phyloP scores from a whole-genome alignment of 1,140 invertebrate genomes.

The Psix sp. region DNA sequence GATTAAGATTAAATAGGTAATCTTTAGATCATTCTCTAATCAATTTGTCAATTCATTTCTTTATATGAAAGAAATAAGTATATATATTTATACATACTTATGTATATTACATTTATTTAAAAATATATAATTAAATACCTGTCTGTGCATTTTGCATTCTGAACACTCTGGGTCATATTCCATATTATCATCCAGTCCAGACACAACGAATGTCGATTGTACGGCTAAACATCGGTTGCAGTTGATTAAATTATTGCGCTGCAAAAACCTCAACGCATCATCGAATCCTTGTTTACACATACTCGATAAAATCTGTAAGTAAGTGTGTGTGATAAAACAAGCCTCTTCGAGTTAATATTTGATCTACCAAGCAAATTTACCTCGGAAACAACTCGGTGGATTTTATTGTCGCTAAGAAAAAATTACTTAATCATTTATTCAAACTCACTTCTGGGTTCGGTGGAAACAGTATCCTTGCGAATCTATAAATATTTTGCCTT shows the following conservation, averaged over 20 bases:
- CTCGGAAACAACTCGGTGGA: background rate
- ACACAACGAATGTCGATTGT: slow-evolving; percentile 87
- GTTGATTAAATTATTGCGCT: slow-evolving; percentile 92
- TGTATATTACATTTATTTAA: background rate
- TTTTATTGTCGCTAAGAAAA: no score
- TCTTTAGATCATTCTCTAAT: no score
- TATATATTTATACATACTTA: slow-evolving; percentile 8
- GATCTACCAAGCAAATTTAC: background rate
- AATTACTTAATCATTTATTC: background rate
- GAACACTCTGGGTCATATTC: slow-evolving; percentile 89
- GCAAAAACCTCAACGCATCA: slow-evolving; percentile 94
- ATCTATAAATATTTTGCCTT: slow-evolving; percentile 93
- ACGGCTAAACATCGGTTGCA: slow-evolving; percentile 90
- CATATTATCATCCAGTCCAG: slow-evolving; percentile 83
- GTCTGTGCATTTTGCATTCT: slow-evolving; percentile 89
- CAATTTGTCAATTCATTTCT: no score
- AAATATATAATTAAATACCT: slow-evolving; percentile 76
- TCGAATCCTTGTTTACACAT: slow-evolving; percentile 99
- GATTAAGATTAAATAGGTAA: no score
- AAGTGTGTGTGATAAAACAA: background rate
- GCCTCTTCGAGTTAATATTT: no score
- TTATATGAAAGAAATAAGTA: no score
- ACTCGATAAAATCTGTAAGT: slow-evolving; percentile 83
- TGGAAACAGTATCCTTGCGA: slow-evolving; percentile 94
- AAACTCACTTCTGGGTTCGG: slow-evolving; percentile 87